A percentile compares a stretch with the other conserved stretches of the same genome.
Conservation (phyloP, 2,113 vertebrate genomes). For the Stomatorhinus ivindoensis region DNA sequence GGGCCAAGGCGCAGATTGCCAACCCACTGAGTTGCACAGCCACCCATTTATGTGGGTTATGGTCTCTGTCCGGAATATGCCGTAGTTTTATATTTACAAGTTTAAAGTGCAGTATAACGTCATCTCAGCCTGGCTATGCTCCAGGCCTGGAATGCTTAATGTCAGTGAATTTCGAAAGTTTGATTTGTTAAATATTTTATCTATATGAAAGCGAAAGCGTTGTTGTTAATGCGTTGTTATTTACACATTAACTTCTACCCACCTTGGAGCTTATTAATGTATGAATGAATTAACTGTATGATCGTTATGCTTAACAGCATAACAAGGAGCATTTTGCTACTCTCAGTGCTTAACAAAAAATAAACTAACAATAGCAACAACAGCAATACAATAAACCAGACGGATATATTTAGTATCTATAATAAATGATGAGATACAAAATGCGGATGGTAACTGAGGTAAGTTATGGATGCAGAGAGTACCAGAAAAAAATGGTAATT, state of each 20-base stretch:
- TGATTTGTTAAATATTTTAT: background rate
- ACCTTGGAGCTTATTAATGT: background rate
- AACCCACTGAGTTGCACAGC: background rate
- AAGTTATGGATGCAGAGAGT: background rate
- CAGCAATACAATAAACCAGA: background rate
- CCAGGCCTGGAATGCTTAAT: background rate
- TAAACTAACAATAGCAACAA: background rate
- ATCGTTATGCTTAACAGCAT: background rate
- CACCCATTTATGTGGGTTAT: background rate
- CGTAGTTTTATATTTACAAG: background rate
- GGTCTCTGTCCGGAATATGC: background rate
- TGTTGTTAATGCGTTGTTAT: too few species aligned
- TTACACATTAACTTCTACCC: background rate
- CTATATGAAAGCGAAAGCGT: background rate
- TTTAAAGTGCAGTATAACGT: background rate
- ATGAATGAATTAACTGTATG: background rate
- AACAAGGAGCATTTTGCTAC: background rate
- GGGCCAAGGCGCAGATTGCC: background rate
- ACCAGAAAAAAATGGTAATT: background rate
- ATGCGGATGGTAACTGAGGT: background rate
- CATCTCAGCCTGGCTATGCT: background rate
- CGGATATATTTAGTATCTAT: background rate
- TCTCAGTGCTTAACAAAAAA: background rate
- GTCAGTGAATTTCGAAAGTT: background rate
- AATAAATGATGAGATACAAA: background rate